These are phyloP conservation scores for Trinorchestia longiramus DNA, from an alignment of 1,140 invertebrate species.

Conservation along the genomic window DNA sequence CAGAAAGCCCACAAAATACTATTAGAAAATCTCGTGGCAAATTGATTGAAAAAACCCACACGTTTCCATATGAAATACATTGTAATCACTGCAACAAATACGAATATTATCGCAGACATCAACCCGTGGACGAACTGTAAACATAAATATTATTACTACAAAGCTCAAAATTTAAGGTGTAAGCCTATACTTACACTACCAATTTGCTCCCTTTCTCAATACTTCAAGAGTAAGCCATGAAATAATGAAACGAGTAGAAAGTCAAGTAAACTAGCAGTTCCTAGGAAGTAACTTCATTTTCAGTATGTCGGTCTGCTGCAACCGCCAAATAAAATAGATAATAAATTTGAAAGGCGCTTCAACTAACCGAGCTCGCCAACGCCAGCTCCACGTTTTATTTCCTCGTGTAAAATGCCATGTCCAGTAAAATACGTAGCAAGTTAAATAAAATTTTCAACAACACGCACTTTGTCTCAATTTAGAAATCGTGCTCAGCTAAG, in stretches of 20 bases:
- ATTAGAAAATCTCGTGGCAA: not conserved
- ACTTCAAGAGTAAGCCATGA: not conserved
- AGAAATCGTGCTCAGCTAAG: not conserved
- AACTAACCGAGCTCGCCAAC: not conserved
- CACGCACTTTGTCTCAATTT: not conserved
- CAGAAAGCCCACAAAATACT: not conserved
- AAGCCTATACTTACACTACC: not conserved
- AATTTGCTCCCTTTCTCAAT: not conserved
- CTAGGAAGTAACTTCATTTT: not conserved
- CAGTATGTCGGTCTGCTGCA: not conserved
- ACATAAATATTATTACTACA: not conserved
- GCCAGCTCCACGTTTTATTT: not conserved
- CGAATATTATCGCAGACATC: not conserved
- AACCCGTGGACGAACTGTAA: not conserved
- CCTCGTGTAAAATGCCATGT: not conserved
- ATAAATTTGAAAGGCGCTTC: not conserved
- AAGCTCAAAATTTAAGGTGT: not conserved
- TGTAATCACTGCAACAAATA: too few species aligned
- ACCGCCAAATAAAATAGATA: not conserved
- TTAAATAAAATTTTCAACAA: not conserved
- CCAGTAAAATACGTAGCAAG: not conserved
- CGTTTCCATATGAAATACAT: too few species aligned
- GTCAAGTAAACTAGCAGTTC: not conserved
- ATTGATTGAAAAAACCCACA: too few species aligned
- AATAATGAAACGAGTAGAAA: not conserved